These are phyloP conservation scores for Sycophaga agraensis DNA, from an alignment of 1,140 invertebrate genomes.

Conservation along the genomic window DNA sequence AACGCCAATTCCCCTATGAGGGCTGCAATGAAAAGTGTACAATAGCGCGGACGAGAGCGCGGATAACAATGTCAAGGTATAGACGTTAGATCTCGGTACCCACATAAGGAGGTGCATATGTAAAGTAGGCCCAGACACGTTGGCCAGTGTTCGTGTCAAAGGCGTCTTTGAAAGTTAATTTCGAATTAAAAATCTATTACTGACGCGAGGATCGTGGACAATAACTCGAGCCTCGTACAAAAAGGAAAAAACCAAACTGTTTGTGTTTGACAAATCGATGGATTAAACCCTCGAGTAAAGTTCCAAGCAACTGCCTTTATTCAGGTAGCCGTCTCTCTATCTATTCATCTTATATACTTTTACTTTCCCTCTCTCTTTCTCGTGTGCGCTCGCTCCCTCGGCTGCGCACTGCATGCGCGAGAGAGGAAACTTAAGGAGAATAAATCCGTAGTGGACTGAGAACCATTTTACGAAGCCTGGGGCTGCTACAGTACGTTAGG, in stretches of 20 bases:
- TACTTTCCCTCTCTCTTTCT: background rate
- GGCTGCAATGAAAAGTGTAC: no score
- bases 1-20: no score
- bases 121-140: no score
- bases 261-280: slow-evolving; percentile 22
- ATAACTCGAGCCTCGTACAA: background rate
- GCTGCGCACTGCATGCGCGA: background rate
- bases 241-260: slow-evolving; percentile 16
- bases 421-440: slow-evolving; percentile 6
- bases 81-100: no score
- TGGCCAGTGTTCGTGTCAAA: slow-evolving; percentile 1
- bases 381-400: background rate
- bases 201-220: background rate
- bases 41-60: no score
- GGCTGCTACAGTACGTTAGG: slow-evolving; percentile 50
- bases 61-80: no score
- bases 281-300: slow-evolving; percentile 19
- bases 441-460: slow-evolving; percentile 39
- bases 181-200: slow-evolving; percentile 15
- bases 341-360: slow-evolving; percentile 12
- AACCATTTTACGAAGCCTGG: slow-evolving; percentile 46
- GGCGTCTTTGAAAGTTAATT: slow-evolving; percentile 9
- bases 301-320: slow-evolving; percentile 23
- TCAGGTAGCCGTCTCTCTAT: slow-evolving; percentile 7
- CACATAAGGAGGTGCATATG: no score